Conservation (phyloP, 2,797 vertebrate species). For the Siniperca scherzeri region DNA sequence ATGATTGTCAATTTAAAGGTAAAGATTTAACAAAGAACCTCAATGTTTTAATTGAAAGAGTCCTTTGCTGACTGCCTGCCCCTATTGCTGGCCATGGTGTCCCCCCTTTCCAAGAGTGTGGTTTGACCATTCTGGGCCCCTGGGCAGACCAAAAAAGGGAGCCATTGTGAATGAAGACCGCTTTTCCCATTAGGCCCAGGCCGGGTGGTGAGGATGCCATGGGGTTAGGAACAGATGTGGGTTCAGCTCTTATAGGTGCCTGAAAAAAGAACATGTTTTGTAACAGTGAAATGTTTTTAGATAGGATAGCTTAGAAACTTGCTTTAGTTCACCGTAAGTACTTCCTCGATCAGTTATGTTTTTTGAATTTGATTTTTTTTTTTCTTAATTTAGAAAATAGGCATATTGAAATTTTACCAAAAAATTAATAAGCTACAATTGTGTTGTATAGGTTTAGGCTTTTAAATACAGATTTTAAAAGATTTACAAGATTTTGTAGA, state of each 20-base stretch:
- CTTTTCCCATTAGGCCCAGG: slow-evolving; percentile 96
- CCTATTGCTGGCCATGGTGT: slow-evolving; percentile 98
- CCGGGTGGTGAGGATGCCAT: slow-evolving; percentile 97
- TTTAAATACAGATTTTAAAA: slow-evolving; percentile 29
- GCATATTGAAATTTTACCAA: slow-evolving; percentile 48
- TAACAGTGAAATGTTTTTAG: slow-evolving; percentile 87
- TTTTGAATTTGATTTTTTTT: slow-evolving; percentile 59
- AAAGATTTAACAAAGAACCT: slow-evolving; percentile 98
- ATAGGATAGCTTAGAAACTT: slow-evolving; percentile 85
- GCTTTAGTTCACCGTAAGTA: slow-evolving; percentile 92
- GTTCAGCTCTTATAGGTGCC: slow-evolving; percentile 96
- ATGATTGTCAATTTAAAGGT: slow-evolving; percentile 92
- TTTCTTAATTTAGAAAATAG: slow-evolving; percentile 44
- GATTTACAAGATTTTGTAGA: slow-evolving; percentile 30
- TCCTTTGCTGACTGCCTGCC: slow-evolving; percentile 97
- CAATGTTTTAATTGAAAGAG: slow-evolving; percentile 99
- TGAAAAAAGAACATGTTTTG: slow-evolving; percentile 86
- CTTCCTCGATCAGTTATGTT: slow-evolving; percentile 83
- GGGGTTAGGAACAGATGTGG: slow-evolving; percentile 96
- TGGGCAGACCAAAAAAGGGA: slow-evolving; percentile 97
- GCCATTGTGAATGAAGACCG: slow-evolving; percentile 96
- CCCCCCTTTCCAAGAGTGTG: slow-evolving; percentile 97
- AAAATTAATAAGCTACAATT: slow-evolving; percentile 47
- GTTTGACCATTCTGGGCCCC: slow-evolving; percentile 97
- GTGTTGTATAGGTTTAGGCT: slow-evolving; percentile 38